Conservation (phyloP, 2,888 invertebrate species). For the Ormyrus thymus region DNA sequence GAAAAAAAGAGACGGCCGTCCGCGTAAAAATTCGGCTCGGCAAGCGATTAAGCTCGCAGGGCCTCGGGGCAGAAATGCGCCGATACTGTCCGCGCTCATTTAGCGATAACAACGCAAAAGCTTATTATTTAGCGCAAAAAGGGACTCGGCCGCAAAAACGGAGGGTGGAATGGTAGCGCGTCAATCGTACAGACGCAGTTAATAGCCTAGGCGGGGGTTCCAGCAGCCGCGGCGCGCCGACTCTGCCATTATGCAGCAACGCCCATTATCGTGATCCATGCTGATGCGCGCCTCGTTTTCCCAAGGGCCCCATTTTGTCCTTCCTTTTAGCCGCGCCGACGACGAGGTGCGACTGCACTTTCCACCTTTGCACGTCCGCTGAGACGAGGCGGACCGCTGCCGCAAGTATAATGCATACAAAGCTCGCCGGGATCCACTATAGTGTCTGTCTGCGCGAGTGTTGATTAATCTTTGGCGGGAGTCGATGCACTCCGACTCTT, state of each 20-base stretch:
- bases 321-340: conserved; percentile 7
- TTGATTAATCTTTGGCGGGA: conserved; percentile 16
- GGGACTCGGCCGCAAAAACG: neutral
- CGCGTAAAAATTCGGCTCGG: too few species aligned
- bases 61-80: too few species aligned
- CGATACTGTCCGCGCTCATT: too few species aligned
- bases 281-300: conserved; percentile 41
- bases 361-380: neutral
- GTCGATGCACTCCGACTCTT: neutral
- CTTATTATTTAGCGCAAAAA: too few species aligned
- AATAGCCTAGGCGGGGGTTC: conserved; percentile 38
- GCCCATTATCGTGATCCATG: conserved; percentile 47
- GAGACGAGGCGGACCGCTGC: neutral
- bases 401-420: conserved; percentile 8
- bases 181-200: conserved; percentile 23
- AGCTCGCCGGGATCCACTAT: neutral
- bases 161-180: conserved; percentile 3
- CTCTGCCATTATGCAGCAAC: conserved; percentile 46
- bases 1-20: neutral
- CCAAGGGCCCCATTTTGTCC: neutral
- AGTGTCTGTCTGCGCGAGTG: neutral
- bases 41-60: too few species aligned
- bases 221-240: neutral
- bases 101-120: too few species aligned
- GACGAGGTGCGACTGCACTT: conserved; percentile 16